Base-by-base conservation (phyloP, 2,113 vertebrate species). In the Dromaius novaehollandiae region DNA sequence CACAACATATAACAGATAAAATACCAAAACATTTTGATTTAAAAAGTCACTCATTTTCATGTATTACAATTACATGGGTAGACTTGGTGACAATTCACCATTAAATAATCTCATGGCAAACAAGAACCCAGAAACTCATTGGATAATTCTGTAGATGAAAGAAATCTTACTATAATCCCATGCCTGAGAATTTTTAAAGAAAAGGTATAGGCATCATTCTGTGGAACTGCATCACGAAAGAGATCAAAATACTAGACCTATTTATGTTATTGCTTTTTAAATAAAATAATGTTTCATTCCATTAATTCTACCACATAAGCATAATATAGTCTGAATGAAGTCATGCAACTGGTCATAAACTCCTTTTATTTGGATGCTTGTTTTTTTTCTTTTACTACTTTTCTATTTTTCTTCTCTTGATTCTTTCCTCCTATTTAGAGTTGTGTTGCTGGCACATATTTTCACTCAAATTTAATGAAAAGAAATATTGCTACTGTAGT, bases 391-490 rank as follows among this genome's bases (percentile, higher is more conserved):
- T 83, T 51, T 36, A 55, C 1, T 53, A 4, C 56, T 89, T 74
- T 76, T 93, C 15, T 55, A 8, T 55, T 93, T 93, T 89, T 69
- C 12, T 68, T 76, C 2, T 34, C 65, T 61, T 65, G 20, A 56
- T 82, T 79, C 4, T 82, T 93, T 82, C 28, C 3, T 78, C 90
- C 58, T 86, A 6, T 71, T 93, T 86, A 82, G 74, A 80, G 81
- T 15, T 81, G 3, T 66, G 16, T 63, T 86, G 11, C 42, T 87
- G 46, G 14, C 10, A 90, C 21, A 34, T 16, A 42, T 4, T 91
- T 96, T 81, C 68, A 48, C 22, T 73, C 36, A 40, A 42, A 74
- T 93, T 96, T 93, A 88, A 89, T 90, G 56, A 80, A 84, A 96
- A 96, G 55, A 82, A 84, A 88, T 80, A 93, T 61, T 86, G 38